Conservation (phyloP, 2,113 vertebrate species). For the Argyrosomus japonicus region DNA sequence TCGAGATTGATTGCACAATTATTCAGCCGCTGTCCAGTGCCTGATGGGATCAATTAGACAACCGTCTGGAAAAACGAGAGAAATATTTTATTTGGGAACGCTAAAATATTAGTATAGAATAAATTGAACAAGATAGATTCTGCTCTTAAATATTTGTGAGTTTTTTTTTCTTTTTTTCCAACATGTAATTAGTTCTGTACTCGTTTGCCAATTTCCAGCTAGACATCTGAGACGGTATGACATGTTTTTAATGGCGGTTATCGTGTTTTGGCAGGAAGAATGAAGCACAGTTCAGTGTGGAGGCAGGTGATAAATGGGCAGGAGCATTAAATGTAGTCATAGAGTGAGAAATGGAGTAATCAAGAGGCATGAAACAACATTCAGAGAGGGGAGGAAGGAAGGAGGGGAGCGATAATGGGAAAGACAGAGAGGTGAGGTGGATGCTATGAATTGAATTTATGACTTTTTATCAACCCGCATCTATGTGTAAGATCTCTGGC, state of each 20-base stretch:
- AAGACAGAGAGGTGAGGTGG: neutral
- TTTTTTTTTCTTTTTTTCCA: neutral
- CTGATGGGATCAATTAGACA: slow-evolving; percentile 53
- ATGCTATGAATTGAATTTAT: slow-evolving; percentile 3
- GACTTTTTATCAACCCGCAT: neutral
- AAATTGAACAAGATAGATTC: too few relatives aligned
- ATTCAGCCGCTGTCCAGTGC: slow-evolving; percentile 18
- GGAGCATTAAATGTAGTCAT: slow-evolving; percentile 22
- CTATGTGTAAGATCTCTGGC: neutral
- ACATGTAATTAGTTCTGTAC: slow-evolving; percentile 23
- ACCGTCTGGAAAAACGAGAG: slow-evolving; percentile 1
- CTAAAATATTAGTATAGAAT: too few relatives aligned
- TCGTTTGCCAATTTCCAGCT: slow-evolving; percentile 5
- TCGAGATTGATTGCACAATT: slow-evolving; percentile 46
- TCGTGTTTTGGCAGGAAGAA: slow-evolving; percentile 17
- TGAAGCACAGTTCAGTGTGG: slow-evolving; percentile 4
- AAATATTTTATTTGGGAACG: neutral
- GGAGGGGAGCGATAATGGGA: neutral
- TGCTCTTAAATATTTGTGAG: neutral
- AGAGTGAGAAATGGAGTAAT: slow-evolving; percentile 41
- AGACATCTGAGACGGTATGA: neutral
- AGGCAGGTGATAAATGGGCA: slow-evolving; percentile 38
- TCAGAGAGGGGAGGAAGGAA: neutral
- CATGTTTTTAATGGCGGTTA: slow-evolving; percentile 13
- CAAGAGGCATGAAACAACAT: slow-evolving; percentile 13